phyloP scores from a whole-genome alignment of 2,888 invertebrate species.

The Hydropsyche betteni region DNA sequence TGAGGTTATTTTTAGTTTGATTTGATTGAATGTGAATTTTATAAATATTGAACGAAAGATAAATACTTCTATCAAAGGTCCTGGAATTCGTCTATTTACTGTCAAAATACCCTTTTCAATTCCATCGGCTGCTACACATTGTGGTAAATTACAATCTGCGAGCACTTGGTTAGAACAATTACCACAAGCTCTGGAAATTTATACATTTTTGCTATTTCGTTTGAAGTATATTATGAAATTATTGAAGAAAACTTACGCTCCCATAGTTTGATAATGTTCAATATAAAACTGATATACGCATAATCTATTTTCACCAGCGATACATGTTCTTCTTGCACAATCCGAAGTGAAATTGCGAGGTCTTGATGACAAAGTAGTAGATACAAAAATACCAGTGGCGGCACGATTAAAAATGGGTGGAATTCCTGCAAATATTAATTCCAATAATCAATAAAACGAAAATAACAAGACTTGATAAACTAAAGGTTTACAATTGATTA shows the following conservation, averaged over 20 bases:
- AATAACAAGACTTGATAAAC: too few species aligned
- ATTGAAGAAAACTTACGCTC: slow-evolving; percentile 55
- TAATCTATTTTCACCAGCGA: slow-evolving; percentile 52
- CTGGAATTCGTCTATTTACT: slow-evolving; percentile 63
- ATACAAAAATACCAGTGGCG: neutral
- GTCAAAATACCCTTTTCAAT: slow-evolving; percentile 59
- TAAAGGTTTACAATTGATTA: neutral
- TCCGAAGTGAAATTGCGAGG: slow-evolving; percentile 17
- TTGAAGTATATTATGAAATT: neutral
- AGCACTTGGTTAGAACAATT: slow-evolving; percentile 57
- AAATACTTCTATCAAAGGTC: slow-evolving; percentile 61
- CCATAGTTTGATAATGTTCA: slow-evolving; percentile 60
- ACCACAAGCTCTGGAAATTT: slow-evolving; percentile 59
- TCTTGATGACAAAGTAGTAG: neutral
- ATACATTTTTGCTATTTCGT: too few species aligned
- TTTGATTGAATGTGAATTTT: neutral
- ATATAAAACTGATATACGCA: slow-evolving; percentile 61
- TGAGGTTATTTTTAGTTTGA: slow-evolving; percentile 52
- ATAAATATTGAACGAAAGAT: neutral
- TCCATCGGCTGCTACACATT: slow-evolving; percentile 65
- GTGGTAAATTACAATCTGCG: slow-evolving; percentile 60
- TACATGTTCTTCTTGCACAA: slow-evolving; percentile 51
- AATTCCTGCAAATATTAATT: neutral
- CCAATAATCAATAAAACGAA: neutral
- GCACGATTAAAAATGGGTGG: neutral